Base-by-base conservation (phyloP, 2,888 invertebrate genomes). In the Phyllotreta cruciferae region DNA sequence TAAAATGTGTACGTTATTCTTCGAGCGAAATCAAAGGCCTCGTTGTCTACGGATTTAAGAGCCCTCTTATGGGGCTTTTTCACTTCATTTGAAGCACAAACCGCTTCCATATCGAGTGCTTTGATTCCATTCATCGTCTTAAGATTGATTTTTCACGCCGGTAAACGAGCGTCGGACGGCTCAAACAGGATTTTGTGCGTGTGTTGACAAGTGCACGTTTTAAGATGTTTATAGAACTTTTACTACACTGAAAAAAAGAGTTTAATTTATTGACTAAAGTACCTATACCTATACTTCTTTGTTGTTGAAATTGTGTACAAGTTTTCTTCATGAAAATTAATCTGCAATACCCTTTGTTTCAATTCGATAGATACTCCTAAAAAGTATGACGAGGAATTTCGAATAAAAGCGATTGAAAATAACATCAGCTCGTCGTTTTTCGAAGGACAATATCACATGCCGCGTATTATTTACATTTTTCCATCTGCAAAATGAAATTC, bases 401-500 rank as follows among this genome's bases (percentile, higher is more conserved):
- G 4, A 24, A 24, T 24, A 24, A 24, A 24, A 24, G 24, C 24
- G 24, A 24, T 24, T 24, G 24, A 24, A 24, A 24, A 24, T 24
- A 4, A 24, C 24, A 24, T 37, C 52, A 7, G 6, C 4, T 52
- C 13, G 10, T 11, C 10, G 5, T 10, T 13, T 36, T 10, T 47
- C 9, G 50, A 52, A 36, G 44, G 41, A 57, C 39, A 54, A 57
- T 36, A 9, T 8, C 34, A 39, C 44, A 42, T 52, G 11, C 36
- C 47, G 47, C 24, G 24, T 24, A 24, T 24, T 24, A 24, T 47
- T 50, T 10, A 5, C 36, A 6, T 10, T 54, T 61, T 64, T 50
- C 14, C 36, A 55, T 60, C 41, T 42, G 52, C 36, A 54, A 57
- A 64, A 62, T 62, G n/a, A 62, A 62, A 65, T 65, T 62, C 58